phyloP scores from a whole-genome alignment of 92 coral and sea anemone genomes.

The Parazoanthus darwini region DNA sequence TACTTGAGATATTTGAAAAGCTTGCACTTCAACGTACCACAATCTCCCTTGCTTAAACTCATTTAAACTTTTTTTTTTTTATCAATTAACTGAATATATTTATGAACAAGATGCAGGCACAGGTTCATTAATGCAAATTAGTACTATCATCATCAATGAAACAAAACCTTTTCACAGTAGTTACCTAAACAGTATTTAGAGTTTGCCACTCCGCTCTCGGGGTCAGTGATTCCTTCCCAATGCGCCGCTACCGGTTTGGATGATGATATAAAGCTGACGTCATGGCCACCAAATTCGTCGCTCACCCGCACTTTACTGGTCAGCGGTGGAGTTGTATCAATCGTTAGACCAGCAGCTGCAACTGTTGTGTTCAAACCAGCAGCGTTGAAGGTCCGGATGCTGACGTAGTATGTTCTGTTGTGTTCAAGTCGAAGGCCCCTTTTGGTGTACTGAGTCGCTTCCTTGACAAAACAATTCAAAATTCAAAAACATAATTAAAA shows the following conservation, averaged over 20 bases:
- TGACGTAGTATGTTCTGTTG: conserved; percentile 58
- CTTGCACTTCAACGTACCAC: too few species aligned
- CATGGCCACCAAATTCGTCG: conserved; percentile 50
- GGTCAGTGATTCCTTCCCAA: conserved; percentile 75
- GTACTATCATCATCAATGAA: too few species aligned
- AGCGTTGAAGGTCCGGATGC: conserved; percentile 72
- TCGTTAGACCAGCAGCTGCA: conserved; percentile 55
- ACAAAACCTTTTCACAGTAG: neutral
- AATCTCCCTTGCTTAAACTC: too few species aligned
- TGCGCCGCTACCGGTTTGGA: conserved; percentile 58
- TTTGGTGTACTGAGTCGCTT: conserved; percentile 46
- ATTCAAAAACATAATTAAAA: too few species aligned
- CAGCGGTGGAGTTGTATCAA: conserved; percentile 75
- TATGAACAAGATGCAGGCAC: too few species aligned
- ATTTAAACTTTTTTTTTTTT: too few species aligned
- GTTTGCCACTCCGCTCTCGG: conserved; percentile 68
- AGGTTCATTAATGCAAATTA: too few species aligned
- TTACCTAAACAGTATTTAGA: conserved; percentile 74
- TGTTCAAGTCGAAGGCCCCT: conserved; percentile 50
- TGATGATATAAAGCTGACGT: conserved; percentile 55
- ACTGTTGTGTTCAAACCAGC: conserved; percentile 68
- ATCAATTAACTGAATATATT: too few species aligned
- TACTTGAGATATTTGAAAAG: too few species aligned
- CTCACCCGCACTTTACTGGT: conserved; percentile 52
- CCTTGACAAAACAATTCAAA: too few species aligned